Conservation (phyloP, 2,113 vertebrate species). For the Pseudorectes ferrugineus region DNA sequence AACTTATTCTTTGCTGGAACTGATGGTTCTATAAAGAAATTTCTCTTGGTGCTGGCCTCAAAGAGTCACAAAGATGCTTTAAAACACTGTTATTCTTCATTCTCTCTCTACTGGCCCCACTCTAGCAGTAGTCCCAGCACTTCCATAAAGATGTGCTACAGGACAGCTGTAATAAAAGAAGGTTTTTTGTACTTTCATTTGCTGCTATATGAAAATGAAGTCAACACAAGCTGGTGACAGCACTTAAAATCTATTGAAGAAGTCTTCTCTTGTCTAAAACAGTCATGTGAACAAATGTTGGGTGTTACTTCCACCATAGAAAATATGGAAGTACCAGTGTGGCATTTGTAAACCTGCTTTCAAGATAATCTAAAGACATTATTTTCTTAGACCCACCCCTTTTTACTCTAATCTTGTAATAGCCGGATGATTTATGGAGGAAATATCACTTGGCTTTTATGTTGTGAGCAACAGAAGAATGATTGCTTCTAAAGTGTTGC, state of each 20-base stretch:
- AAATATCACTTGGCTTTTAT: constrained; percentile 34
- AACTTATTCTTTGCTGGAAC: neutral
- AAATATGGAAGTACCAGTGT: neutral
- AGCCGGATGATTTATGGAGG: constrained; percentile 28
- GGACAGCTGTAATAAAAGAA: neutral
- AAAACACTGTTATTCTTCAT: neutral
- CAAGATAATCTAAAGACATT: constrained; percentile 39
- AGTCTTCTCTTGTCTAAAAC: neutral
- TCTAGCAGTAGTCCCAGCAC: neutral
- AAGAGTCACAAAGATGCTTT: neutral
- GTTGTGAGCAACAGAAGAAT: constrained; percentile 25
- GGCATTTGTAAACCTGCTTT: constrained; percentile 13
- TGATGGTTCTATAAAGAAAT: neutral
- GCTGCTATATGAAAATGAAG: neutral
- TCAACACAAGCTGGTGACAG: neutral
- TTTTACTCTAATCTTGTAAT: constrained; percentile 22
- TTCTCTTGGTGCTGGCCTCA: neutral
- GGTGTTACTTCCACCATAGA: neutral
- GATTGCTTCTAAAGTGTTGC: constrained; percentile 48
- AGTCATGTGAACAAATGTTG: neutral
- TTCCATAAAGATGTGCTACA: neutral
- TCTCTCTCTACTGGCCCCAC: neutral
- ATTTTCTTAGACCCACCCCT: constrained; percentile 11
- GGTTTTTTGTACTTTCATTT: neutral
- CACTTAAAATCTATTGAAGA: neutral